These are phyloP conservation scores for Xenopus tropicalis DNA, from an alignment of 2,113 vertebrate species.

Conservation along the genomic window UCB_Xtro_10.0 CM004447.2:31141001-31141500, in stretches of 20 bases:
- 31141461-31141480: neutral
- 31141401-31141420: neutral
- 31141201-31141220: constrained; percentile 35
- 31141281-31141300: constrained; percentile 59
- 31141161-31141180: constrained; percentile 67
- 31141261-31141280: constrained; percentile 58
- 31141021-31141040: too few species aligned
- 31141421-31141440: constrained; percentile 13
- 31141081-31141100: too few species aligned
- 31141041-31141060: too few species aligned
- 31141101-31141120: too few species aligned
- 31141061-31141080: too few species aligned
- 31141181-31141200: constrained; percentile 58
- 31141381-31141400: constrained; percentile 9
- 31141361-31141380: constrained; percentile 27
- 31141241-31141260: constrained; percentile 57
- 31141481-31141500: too few species aligned
- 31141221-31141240: constrained; percentile 61
- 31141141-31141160: constrained; percentile 52
- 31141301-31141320: constrained; percentile 14
- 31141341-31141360: constrained; percentile 10
- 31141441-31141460: neutral
- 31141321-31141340: constrained; percentile 25
- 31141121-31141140: constrained; percentile 69
- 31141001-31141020: too few species aligned